phyloP scores from a whole-genome alignment of 2,113 vertebrate species.

The Trichomycterus rosablanca region DNA sequence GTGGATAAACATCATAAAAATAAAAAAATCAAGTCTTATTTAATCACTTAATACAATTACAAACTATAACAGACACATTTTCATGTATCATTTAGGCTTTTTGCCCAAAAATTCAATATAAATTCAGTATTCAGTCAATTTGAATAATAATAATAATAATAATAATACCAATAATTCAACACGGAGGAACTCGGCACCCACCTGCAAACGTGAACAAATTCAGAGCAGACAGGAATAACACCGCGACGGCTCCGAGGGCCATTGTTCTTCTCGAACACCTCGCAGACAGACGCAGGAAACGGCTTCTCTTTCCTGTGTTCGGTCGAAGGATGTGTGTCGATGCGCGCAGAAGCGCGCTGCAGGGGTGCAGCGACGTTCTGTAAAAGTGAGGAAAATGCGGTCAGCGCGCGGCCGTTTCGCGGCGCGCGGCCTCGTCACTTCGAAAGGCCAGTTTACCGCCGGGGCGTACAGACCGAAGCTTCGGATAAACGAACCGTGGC shows the following conservation, averaged over 20 bases:
- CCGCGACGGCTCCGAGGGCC: neutral
- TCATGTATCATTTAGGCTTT: too few species aligned
- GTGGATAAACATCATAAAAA: neutral
- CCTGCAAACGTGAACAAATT: neutral
- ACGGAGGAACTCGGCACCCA: neutral
- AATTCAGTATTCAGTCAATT: neutral
- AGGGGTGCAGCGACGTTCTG: too few species aligned
- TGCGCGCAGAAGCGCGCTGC: too few species aligned
- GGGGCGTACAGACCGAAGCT: too few species aligned
- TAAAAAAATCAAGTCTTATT: too few species aligned
- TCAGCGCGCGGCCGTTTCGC: too few species aligned
- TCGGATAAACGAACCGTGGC: too few species aligned
- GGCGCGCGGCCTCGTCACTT: too few species aligned
- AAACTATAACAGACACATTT: too few species aligned
- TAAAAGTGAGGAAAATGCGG: too few species aligned
- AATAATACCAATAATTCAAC: neutral
- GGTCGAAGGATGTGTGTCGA: neutral
- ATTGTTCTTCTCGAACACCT: neutral
- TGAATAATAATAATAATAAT: neutral
- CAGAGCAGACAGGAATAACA: neutral
- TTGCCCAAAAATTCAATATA: neutral
- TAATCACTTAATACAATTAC: too few species aligned
- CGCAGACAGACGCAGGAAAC: neutral
- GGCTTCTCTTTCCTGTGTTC: neutral
- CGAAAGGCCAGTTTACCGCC: too few species aligned